phyloP scores from a whole-genome alignment of 2,888 invertebrate species.

The Meandrusa payeni region DNA sequence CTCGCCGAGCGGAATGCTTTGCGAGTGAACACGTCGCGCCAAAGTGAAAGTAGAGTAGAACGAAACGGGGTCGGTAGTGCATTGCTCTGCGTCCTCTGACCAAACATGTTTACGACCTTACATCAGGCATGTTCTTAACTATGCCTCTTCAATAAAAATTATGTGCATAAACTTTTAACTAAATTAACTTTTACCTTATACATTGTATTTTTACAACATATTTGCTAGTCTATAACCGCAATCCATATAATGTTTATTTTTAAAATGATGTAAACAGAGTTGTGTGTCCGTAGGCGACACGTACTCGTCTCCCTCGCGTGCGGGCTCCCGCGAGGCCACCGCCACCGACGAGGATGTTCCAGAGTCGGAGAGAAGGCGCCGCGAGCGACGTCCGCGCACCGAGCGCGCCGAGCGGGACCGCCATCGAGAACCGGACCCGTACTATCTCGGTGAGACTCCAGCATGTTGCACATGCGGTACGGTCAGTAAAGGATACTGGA shows the following conservation, averaged over 20 bases:
- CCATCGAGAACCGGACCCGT: constrained; percentile 38
- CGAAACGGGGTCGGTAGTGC: constrained; percentile 9
- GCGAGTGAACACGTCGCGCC: not conserved
- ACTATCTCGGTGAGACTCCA: constrained; percentile 52
- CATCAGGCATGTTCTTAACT: too few species aligned
- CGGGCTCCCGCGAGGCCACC: constrained; percentile 59
- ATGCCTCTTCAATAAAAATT: too few species aligned
- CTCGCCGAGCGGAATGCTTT: not conserved
- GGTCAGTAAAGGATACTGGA: too few species aligned
- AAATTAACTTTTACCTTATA: too few species aligned
- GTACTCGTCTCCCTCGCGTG: constrained; percentile 55
- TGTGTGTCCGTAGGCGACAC: constrained; percentile 55
- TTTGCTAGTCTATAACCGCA: too few species aligned
- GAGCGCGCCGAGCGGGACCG: constrained; percentile 38
- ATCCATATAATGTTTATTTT: too few species aligned
- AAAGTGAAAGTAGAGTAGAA: constrained; percentile 10
- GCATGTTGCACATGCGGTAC: too few species aligned
- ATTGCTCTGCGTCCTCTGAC: not conserved
- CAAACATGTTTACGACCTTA: too few species aligned
- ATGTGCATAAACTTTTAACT: too few species aligned
- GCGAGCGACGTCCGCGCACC: constrained; percentile 39
- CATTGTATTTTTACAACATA: too few species aligned
- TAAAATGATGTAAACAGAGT: too few species aligned
- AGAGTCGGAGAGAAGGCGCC: constrained; percentile 33
- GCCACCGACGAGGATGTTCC: constrained; percentile 57